Evolutionary conservation across 2,797 vertebrate species (phyloP).

Genomic region (Sarcoramphus papa): DNA sequence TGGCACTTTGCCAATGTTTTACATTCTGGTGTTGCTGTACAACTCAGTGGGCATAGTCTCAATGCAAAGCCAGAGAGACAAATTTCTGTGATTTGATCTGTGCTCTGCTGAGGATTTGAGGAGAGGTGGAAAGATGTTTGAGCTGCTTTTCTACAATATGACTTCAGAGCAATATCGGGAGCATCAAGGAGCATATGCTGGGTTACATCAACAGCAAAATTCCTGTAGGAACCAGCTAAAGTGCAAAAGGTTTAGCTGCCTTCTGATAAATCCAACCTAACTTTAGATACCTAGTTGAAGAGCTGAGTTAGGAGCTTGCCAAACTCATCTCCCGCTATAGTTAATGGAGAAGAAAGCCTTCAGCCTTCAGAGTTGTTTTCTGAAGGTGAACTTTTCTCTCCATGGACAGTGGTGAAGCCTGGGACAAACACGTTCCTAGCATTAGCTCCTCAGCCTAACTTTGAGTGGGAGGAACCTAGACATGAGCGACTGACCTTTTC

Average conservation of each 20-base stretch:
- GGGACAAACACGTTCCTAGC: background rate
- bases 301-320: background rate
- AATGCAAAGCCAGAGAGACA: background rate
- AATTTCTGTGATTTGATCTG: background rate
- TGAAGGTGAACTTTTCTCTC: background rate
- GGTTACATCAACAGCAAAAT: background rate
- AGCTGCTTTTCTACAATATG: background rate
- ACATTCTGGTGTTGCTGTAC: background rate
- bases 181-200: background rate
- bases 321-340: background rate
- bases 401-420: rapidly evolving
- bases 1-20: background rate
- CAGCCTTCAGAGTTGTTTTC: background rate
- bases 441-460: background rate
- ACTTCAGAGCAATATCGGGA: background rate
- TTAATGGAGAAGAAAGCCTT: background rate
- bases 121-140: background rate
- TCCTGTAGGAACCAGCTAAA: background rate
- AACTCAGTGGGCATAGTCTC: background rate
- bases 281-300: background rate
- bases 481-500: background rate
- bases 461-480: background rate
- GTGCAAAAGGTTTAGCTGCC: background rate
- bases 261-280: background rate
- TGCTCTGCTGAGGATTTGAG: background rate